These are phyloP conservation scores for Entelurus aequoreus DNA, from an alignment of 2,113 vertebrate genomes.

Conservation along the genomic window DNA sequence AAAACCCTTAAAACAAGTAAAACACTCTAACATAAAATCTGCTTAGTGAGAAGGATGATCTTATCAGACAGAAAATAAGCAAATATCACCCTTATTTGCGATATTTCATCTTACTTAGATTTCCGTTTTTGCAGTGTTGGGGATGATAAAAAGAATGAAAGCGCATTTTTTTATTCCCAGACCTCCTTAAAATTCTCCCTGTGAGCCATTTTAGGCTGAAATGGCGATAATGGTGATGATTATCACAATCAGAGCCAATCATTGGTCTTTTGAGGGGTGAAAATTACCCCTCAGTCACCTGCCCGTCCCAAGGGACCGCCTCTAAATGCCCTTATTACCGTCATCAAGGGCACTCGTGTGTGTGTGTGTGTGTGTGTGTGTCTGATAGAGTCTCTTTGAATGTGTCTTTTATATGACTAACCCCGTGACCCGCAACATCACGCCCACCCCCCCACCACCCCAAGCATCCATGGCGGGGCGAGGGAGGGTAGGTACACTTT, in stretches of 20 bases:
- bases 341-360: slow-evolving; percentile 65
- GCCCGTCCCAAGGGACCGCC: slow-evolving; percentile 60
- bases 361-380: slow-evolving; percentile 22
- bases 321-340: slow-evolving; percentile 71
- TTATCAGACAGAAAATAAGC: too few species aligned
- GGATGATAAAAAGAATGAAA: too few species aligned
- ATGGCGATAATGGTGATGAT: slow-evolving; percentile 70
- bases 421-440: slow-evolving; percentile 42
- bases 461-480: too few species aligned
- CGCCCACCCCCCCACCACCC: slow-evolving; percentile 14
- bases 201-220: slow-evolving; percentile 56
- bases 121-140: too few species aligned
- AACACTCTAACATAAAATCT: too few species aligned
- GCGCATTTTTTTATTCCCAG: slow-evolving; percentile 8
- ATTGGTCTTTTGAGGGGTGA: slow-evolving; percentile 67
- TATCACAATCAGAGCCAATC: slow-evolving; percentile 72
- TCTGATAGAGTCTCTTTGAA: slow-evolving; percentile 12
- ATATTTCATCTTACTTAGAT: too few species aligned
- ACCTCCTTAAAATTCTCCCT: slow-evolving; percentile 48
- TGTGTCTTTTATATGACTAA: slow-evolving; percentile 40
- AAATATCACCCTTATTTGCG: too few species aligned
- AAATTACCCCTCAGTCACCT: slow-evolving; percentile 72
- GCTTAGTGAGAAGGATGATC: too few species aligned
- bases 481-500: slow-evolving; percentile 18
- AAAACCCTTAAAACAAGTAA: too few species aligned